These are phyloP conservation scores for Drosophila baimaii DNA, from an alignment of 1,140 invertebrate genomes.

Conservation along the genomic window DNA sequence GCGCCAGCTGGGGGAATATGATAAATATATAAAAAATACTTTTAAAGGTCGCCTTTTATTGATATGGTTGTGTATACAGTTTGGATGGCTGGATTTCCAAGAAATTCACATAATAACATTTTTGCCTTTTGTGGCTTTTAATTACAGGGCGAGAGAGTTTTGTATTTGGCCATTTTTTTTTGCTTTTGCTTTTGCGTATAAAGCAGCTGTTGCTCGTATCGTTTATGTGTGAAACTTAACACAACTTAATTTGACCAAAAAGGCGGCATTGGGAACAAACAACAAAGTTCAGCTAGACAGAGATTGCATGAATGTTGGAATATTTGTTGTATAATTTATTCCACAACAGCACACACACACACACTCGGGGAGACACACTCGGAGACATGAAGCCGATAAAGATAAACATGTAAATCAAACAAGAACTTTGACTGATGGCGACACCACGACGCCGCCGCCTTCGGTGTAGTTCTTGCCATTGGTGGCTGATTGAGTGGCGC, in stretches of 20 bases:
- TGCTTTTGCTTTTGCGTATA: slow-evolving; percentile 45
- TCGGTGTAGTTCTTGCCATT: slow-evolving; percentile 33
- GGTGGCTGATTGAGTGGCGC: slow-evolving; percentile 73
- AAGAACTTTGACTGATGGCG: slow-evolving; percentile 81
- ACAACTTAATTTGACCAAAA: slow-evolving; percentile 77
- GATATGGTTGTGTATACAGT: slow-evolving; percentile 20
- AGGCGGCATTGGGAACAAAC: slow-evolving; percentile 34
- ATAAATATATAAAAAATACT: slow-evolving; percentile 47
- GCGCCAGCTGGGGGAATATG: slow-evolving; percentile 13
- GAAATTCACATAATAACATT: slow-evolving; percentile 53
- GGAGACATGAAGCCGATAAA: slow-evolving; percentile 30
- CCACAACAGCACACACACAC: slow-evolving; percentile 30
- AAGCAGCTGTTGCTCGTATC: slow-evolving; percentile 51
- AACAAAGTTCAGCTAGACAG: slow-evolving; percentile 21
- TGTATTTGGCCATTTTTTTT: slow-evolving; percentile 21
- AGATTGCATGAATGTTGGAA: slow-evolving; percentile 26
- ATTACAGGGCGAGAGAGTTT: slow-evolving; percentile 59
- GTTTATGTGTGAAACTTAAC: slow-evolving; percentile 77
- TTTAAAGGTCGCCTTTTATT: slow-evolving; percentile 49
- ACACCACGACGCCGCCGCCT: slow-evolving; percentile 70
- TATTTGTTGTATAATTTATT: slow-evolving; percentile 73
- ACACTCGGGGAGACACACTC: background rate
- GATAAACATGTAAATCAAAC: slow-evolving; percentile 80
- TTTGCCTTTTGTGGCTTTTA: slow-evolving; percentile 58
- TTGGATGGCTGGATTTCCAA: slow-evolving; percentile 50